phyloP scores from a whole-genome alignment of 2,113 vertebrate genomes.

The Pedionomus torquatus region DNA sequence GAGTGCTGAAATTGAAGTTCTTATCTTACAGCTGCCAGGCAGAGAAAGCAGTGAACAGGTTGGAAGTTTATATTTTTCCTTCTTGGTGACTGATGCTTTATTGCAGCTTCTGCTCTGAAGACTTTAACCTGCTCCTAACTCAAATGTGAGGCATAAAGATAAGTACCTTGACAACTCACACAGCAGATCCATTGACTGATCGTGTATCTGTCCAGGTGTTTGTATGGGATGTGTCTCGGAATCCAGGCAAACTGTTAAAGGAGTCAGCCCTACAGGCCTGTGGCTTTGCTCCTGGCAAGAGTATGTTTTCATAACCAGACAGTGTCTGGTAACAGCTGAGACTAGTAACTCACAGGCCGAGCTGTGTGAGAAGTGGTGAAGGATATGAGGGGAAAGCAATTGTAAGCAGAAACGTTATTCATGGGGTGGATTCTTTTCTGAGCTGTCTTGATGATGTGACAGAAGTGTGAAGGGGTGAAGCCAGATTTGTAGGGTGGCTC shows the following conservation, averaged over 20 bases:
- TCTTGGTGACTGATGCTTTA: neutral
- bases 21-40: neutral
- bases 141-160: neutral
- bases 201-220: neutral
- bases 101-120: neutral
- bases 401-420: neutral
- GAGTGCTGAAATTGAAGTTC: neutral
- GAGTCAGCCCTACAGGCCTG: neutral
- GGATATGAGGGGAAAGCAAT: neutral
- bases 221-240: fast-evolving
- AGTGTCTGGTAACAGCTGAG: neutral
- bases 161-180: neutral
- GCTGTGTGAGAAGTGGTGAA: neutral
- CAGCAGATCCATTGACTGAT: neutral
- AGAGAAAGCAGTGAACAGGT: neutral
- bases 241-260: neutral
- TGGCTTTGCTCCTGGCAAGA: neutral
- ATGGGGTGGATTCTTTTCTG: neutral
- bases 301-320: neutral
- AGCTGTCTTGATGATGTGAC: neutral
- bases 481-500: neutral
- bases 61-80: neutral
- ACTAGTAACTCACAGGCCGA: neutral
- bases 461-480: neutral
- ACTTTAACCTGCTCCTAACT: neutral